Evolutionary conservation across 1,140 invertebrate genomes (phyloP).

Genomic region (Temnothorax longispinosus): DNA sequence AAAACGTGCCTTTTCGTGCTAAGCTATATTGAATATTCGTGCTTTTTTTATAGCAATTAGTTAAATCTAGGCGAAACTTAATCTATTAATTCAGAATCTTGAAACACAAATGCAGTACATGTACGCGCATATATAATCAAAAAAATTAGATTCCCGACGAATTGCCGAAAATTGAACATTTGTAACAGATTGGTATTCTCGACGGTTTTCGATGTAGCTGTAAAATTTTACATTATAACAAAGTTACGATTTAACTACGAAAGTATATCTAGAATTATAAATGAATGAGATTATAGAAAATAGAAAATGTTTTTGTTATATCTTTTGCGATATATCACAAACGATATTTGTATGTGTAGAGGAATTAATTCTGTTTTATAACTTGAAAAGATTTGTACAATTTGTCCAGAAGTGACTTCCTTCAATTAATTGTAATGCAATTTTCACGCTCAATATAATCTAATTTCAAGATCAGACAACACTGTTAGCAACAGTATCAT

Average conservation of each 20-base stretch:
- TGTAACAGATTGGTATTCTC: no score
- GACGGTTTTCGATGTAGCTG: background rate
- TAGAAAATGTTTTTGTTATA: conserved; percentile 1
- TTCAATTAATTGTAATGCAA: background rate
- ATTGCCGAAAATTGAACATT: background rate
- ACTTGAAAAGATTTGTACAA: background rate
- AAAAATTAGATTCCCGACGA: background rate
- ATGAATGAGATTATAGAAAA: background rate
- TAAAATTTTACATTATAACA: background rate
- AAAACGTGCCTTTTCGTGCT: conserved; percentile 25
- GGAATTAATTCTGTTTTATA: background rate
- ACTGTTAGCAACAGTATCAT: background rate
- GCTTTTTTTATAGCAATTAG: background rate
- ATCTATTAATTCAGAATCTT: background rate
- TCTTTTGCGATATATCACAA: background rate
- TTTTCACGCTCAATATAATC: background rate
- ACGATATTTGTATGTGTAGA: background rate
- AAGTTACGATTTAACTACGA: background rate
- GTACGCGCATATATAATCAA: background rate
- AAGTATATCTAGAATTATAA: background rate
- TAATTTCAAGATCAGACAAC: background rate
- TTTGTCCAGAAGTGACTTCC: background rate
- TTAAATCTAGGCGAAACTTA: background rate
- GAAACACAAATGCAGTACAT: background rate
- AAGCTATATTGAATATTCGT: background rate